A percentile compares a stretch with the other conserved stretches of the same genome.
Conservation (phyloP, 1,140 invertebrate species). For the Notospermus geniculatus region DNA sequence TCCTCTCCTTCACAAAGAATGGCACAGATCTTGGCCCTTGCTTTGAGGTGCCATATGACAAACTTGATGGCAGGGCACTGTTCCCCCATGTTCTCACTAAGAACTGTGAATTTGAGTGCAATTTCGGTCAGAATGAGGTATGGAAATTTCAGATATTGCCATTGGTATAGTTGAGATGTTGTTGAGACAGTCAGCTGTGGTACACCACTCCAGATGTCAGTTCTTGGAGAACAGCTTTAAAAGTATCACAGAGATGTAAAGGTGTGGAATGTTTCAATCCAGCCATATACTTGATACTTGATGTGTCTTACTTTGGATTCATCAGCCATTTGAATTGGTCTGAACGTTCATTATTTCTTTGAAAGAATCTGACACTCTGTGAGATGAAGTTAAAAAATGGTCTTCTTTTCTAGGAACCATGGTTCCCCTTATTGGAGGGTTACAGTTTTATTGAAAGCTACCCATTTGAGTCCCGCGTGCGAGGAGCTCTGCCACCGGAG, state of each 20-base stretch:
- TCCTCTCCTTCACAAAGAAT: slow-evolving; percentile 81
- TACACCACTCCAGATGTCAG: no score
- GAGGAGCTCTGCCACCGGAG: slow-evolving; percentile 69
- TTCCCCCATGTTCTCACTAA: slow-evolving; percentile 88
- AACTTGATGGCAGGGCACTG: slow-evolving; percentile 62
- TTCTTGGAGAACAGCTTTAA: no score
- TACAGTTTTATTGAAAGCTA: slow-evolving; percentile 63
- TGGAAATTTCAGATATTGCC: slow-evolving; percentile 41
- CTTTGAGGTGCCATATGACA: slow-evolving; percentile 58
- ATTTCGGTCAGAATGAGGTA: slow-evolving; percentile 70
- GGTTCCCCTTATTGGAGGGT: slow-evolving; percentile 59
- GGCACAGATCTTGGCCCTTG: slow-evolving; percentile 71
- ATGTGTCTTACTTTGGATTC: not conserved
- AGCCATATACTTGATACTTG: not conserved
- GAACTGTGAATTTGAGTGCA: slow-evolving; percentile 80
- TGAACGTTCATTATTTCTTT: no score
- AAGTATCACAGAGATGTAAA: no score
- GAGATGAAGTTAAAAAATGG: not conserved
- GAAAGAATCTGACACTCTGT: not conserved
- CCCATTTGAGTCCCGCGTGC: slow-evolving; percentile 64
- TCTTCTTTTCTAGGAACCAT: slow-evolving; percentile 58
- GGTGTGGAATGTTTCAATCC: no score
- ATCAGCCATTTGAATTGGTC: not conserved
- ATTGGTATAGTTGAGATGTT: not conserved
- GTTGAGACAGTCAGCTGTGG: no score